Base-by-base conservation (phyloP, 2,888 invertebrate species). In the Neuroscelio doddi region DNA sequence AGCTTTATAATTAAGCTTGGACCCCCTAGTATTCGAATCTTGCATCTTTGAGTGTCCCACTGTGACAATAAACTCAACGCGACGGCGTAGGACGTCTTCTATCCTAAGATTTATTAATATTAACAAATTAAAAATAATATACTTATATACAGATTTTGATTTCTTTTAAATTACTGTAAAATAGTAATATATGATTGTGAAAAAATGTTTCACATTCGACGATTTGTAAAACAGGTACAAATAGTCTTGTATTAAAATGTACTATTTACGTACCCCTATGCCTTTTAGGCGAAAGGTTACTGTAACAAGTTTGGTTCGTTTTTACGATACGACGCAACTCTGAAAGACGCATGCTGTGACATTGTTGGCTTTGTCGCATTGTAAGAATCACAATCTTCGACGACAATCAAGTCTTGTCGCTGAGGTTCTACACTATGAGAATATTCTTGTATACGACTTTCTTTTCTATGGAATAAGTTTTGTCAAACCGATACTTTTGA, bases 1-100 rank as follows among this genome's bases (percentile, higher is more conserved):
- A 81, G 80, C 81, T 80, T 81, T 81, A 81, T 81, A 83, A 84
- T 83, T 83, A 83, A 82, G 77, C 74, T 73, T 61, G 70, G 64
- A 65, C 75, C 75, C 73, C 72, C 45, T 55, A 34, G 58, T 42
- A 39, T 44, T 45, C 61, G 53, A 74, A 73, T 74, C 73, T 72
- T 49, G 73, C 71, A 75, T 75, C 75, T 74, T 72, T 74, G 51
- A 67, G 71, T 68, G 63, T 65, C 76, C 74, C 71, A 62, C 44
- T 49, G 68, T 68, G 67, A 34, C 27, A 56, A 55, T 55, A 53
- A 55, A 46, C 41, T 17, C 34, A 27, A 41, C 52, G 56, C 52
- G 57, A 53, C 52, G 52, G 44, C 49, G 34, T 30, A 53, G 46
- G 58, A 64, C 53, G 58, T 64, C 64, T 64, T 64, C 51, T n/a